Percentiles rank a stretch among this genome's conserved stretches.
Evolutionary conservation across 2,113 vertebrate species (phyloP).

Genomic region (Aviceda subcristata): DNA sequence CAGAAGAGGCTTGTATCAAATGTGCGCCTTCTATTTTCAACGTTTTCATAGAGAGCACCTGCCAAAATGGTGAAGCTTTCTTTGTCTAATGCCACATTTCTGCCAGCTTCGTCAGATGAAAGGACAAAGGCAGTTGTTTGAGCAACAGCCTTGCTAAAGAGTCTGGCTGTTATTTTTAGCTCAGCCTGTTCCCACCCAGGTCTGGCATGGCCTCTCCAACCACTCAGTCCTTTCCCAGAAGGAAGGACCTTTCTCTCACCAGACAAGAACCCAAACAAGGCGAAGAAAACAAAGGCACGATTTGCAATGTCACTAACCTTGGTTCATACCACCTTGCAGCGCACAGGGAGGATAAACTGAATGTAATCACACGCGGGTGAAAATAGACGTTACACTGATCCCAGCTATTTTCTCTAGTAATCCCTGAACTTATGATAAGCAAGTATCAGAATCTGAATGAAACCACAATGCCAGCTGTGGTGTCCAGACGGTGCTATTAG

Average conservation of each 20-base stretch:
- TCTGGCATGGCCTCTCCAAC: not conserved
- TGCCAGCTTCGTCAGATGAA: not conserved
- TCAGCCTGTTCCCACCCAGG: not conserved
- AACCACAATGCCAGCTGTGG: not conserved
- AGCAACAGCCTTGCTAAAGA: not conserved
- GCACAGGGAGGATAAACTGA: not conserved
- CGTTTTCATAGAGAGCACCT: not conserved
- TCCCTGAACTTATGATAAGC: not conserved
- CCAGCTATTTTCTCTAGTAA: not conserved
- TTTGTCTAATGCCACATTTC: not conserved
- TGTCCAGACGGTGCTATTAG: not conserved
- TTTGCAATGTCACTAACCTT: not conserved
- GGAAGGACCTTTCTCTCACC: not conserved
- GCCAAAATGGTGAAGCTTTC: not conserved
- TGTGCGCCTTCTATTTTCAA: accelerated
- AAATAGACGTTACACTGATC: not conserved
- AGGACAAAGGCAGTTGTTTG: not conserved
- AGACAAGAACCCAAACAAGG: not conserved
- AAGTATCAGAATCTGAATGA: not conserved
- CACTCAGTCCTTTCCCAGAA: not conserved
- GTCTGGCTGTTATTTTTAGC: not conserved
- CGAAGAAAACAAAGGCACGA: not conserved
- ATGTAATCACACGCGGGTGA: not conserved
- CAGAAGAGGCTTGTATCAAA: not conserved
- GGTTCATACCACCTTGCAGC: not conserved